Evolutionary conservation across 1,140 invertebrate genomes (phyloP).

Genomic region (Drosophila seguyi): DNA sequence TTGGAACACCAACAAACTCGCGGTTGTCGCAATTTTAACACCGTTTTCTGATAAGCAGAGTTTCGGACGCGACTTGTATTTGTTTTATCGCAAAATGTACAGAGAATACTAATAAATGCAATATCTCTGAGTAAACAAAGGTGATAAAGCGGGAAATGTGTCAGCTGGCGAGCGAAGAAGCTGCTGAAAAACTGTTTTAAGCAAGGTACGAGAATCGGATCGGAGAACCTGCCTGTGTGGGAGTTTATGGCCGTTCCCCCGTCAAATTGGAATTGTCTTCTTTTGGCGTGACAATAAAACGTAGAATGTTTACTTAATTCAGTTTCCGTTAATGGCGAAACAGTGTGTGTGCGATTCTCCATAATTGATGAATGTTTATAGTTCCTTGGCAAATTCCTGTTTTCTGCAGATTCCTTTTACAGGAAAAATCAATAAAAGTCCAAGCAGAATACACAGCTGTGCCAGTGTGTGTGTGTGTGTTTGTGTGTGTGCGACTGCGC

Average conservation of each 20-base stretch:
- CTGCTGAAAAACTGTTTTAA: slow-evolving; percentile 55
- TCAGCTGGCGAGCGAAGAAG: slow-evolving; percentile 36
- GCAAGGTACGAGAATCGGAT: slow-evolving; percentile 53
- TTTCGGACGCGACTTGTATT: slow-evolving; percentile 49
- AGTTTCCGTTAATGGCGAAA: slow-evolving; percentile 11
- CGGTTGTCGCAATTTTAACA: slow-evolving; percentile 20
- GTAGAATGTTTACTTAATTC: slow-evolving; percentile 46
- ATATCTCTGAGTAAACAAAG: slow-evolving; percentile 56
- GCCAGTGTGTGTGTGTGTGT: slow-evolving; percentile 16
- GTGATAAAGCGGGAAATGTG: slow-evolving; percentile 62
- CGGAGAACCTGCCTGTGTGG: slow-evolving; percentile 61
- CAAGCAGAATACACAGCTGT: slow-evolving; percentile 54
- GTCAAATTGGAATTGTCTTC: slow-evolving; percentile 61
- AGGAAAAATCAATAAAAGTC: slow-evolving; percentile 81
- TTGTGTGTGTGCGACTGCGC: slow-evolving; percentile 49
- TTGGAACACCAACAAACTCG: slow-evolving; percentile 13
- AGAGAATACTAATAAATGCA: slow-evolving; percentile 49
- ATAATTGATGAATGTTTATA: slow-evolving; percentile 20
- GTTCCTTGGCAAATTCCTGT: slow-evolving; percentile 14
- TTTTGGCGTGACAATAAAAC: slow-evolving; percentile 54
- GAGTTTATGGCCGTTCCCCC: slow-evolving; percentile 43
- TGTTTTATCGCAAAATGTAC: slow-evolving; percentile 64
- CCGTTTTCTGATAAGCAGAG: slow-evolving; percentile 22
- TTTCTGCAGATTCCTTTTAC: slow-evolving; percentile 62
- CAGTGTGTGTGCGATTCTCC: not conserved